Conservation (phyloP, 1,140 invertebrate genomes). For the Gryon sp. region DNA sequence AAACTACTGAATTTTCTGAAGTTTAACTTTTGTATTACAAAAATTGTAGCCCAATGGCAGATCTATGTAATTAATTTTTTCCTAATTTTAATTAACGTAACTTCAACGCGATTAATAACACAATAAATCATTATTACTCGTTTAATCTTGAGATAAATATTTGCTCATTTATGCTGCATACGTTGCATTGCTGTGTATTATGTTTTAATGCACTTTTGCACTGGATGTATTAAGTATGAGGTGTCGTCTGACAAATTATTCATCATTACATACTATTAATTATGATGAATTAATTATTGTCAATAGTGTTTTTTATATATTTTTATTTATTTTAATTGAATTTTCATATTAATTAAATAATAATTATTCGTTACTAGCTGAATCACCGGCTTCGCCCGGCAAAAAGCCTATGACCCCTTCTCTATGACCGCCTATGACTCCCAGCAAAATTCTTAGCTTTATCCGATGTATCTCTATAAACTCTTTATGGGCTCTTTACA, state of each 20-base stretch:
- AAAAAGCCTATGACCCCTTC: too few species aligned
- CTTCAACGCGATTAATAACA: not conserved
- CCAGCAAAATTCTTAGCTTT: too few species aligned
- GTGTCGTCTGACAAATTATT: slow-evolving; percentile 49
- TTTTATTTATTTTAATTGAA: too few species aligned
- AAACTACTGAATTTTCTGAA: not conserved
- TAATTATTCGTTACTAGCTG: too few species aligned
- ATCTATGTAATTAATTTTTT: not conserved
- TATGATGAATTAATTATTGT: slow-evolving; percentile 30
- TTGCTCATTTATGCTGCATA: slow-evolving; percentile 54
- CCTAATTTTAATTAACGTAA: slow-evolving; percentile 17
- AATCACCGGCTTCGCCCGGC: too few species aligned
- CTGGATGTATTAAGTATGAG: slow-evolving; percentile 19
- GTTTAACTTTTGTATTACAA: too few species aligned
- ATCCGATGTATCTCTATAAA: too few species aligned
- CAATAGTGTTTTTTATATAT: too few species aligned
- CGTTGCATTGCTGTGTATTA: slow-evolving; percentile 41
- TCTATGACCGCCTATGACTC: too few species aligned
- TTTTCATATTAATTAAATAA: too few species aligned
- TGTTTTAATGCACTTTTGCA: slow-evolving; percentile 62
- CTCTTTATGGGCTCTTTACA: too few species aligned
- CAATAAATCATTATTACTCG: slow-evolving; percentile 62
- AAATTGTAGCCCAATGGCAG: too few species aligned
- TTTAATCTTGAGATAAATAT: slow-evolving; percentile 64
- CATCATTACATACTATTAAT: slow-evolving; percentile 33